These are phyloP conservation scores for Platypus cylindrus DNA, from an alignment of 2,888 invertebrate genomes.

Conservation along the genomic window DNA sequence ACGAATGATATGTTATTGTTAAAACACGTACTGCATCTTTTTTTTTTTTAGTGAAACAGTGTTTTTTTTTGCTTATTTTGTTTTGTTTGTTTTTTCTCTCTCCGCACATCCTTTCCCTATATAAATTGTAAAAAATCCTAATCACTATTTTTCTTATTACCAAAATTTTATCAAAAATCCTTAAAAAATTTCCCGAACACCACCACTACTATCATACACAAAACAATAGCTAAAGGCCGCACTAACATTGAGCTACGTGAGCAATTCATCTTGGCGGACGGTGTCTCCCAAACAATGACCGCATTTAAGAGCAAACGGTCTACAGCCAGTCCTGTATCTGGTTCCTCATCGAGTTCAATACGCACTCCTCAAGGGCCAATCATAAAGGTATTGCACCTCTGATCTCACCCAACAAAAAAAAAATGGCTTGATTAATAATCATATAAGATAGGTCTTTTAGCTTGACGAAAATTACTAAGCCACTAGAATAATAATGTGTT, in stretches of 20 bases:
- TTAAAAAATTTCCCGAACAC: no score
- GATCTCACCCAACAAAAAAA: background rate
- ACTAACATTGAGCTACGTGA: conserved; percentile 99
- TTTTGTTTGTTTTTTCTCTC: conserved; percentile 21
- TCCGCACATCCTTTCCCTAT: conserved; percentile 9
- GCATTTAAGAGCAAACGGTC: conserved; percentile 93
- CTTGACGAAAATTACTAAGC: no score
- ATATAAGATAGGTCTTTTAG: no score
- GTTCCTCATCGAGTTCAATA: conserved; percentile 42
- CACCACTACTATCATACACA: conserved; percentile 8
- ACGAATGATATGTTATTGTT: no score
- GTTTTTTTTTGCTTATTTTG: conserved; percentile 28
- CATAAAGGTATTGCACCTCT: conserved; percentile 64
- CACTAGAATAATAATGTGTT: no score
- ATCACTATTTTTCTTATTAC: conserved; percentile 11
- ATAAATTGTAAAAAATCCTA: conserved; percentile 3
- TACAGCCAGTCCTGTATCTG: conserved; percentile 55
- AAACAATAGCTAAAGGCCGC: conserved; percentile 85
- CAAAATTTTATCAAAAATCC: no score
- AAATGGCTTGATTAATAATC: no score
- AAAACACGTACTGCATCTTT: no score
- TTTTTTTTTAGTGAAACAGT: no score
- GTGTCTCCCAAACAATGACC: conserved; percentile 97
- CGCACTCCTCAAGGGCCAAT: conserved; percentile 76
- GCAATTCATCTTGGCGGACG: conserved; percentile 97